Percentiles rank a stretch among this genome's conserved stretches.
These are phyloP conservation scores for Cryptus viduatorius DNA, from an alignment of 2,888 invertebrate species.

Conservation along the genomic window DNA sequence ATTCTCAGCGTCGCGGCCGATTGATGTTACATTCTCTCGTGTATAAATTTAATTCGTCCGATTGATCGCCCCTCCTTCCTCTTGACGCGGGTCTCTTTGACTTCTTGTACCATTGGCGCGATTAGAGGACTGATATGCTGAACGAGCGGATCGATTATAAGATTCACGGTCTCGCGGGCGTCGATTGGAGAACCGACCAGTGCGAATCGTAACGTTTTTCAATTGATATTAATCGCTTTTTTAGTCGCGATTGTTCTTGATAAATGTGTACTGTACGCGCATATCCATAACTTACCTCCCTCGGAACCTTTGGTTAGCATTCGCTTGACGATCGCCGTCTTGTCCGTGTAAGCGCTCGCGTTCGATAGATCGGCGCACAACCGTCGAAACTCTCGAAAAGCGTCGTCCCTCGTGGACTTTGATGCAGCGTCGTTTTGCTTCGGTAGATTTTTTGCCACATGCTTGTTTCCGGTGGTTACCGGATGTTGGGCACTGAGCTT, in stretches of 20 bases:
- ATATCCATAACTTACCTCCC: slow-evolving; percentile 77
- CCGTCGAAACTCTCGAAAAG: slow-evolving; percentile 91
- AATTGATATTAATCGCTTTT: slow-evolving; percentile 13
- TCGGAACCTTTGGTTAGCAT: slow-evolving; percentile 88
- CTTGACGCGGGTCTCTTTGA: background rate
- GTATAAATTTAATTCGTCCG: background rate
- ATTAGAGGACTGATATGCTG: background rate
- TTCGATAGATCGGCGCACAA: slow-evolving; percentile 92
- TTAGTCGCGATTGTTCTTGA: background rate
- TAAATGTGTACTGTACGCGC: background rate
- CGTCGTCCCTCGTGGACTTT: slow-evolving; percentile 86
- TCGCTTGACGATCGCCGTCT: slow-evolving; percentile 90
- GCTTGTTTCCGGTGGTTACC: slow-evolving; percentile 33
- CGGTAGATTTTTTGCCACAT: slow-evolving; percentile 7
- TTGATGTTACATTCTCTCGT: background rate
- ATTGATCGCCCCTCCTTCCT: background rate
- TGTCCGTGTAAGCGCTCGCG: slow-evolving; percentile 92
- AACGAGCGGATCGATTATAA: background rate
- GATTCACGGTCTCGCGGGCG: slow-evolving; percentile 24
- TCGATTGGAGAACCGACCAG: slow-evolving; percentile 17
- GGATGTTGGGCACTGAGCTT: slow-evolving; percentile 33
- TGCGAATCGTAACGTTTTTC: background rate
- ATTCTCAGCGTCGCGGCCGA: background rate
- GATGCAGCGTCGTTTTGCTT: slow-evolving; percentile 62
- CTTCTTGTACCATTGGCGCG: slow-evolving; percentile 22